Evolutionary conservation across 2,113 vertebrate genomes (phyloP), one percentile per base, ranked within the genome.

Genomic region (Microtus ochrogaster): DNA sequence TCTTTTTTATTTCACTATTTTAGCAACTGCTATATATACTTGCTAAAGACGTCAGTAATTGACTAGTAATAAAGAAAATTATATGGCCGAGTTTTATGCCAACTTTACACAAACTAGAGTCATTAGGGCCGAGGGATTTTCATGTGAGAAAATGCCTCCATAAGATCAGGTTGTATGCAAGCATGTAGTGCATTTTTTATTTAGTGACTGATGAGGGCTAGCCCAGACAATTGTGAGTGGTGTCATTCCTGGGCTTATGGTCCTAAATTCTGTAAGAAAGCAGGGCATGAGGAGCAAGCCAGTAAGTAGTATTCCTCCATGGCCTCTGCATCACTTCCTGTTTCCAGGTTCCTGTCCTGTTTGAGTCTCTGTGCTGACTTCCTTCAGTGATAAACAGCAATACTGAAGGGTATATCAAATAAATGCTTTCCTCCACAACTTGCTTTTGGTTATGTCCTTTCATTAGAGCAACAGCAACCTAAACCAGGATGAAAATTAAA

Each of bases 1-100:
- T 84, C 82, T 76, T 72, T 28, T 83, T 96, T 83, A 94, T 92
- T 93, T 92, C 16, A 90, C 16, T 44, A 30, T 89, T 95, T 97
- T 92, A 52, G 21, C 63, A 95, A 85, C 83, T 93, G 65, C 13
- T 68, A 72, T 94, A 86, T 66, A 41, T 85, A 84, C 36, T 33
- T 91, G 90, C 68, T n/a, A 91, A 90, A 96, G 65, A 33, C 85
- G 84, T 91, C 39, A 88, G 17, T 8, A 49, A 10, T 24, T 49
- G 7, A 49, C 3, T 86, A 83, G 91, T 88, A 92, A 94, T 78
- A n/a, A 95, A 16, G 61, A 90, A 96, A 72, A 73, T 13, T 41
- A 1, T 41, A 4, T 7, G 41, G 3, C 3, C 7, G 28, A 41
- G n/a, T 83, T 41, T 83, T 61, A 26, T 61, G n/a, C 41, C 24